Evolutionary conservation across 2,797 vertebrate genomes (phyloP), one percentile per base, ranked within the genome.

Genomic region (Coendou prehensilis): DNA sequence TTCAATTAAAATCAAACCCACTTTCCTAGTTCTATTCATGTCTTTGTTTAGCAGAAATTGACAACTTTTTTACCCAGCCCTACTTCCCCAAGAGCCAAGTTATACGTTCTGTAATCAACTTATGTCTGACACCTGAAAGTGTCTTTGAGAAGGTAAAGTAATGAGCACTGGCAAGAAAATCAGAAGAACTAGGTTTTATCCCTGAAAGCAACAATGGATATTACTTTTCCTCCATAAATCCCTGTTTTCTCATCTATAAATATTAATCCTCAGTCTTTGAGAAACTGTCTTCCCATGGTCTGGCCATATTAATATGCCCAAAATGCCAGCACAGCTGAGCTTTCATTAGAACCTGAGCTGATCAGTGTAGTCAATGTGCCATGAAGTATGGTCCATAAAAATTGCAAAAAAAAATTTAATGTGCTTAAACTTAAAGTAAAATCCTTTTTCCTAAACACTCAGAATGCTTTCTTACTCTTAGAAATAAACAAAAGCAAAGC

Each of bases 271-370:
- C 10, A 22, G 9, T 84, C 41, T 90, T 81, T 67, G 45, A 79
- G n/a, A 85, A 95, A 94, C 50, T 83, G 14, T 61, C 33, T 92
- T 84, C 30, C 56, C 7, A 56, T 87, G n/a, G 30, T 89, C 93
- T 97, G 33, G 9, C 86, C n/a, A 92, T 3, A 67, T 41, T 33
- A 91, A 76, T 33, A 47, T 33, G 83, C 20, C 50, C 13, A 92
- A 96, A 95, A 93, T 63, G 10, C 50, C 30, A 92, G 23, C 9
- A 37, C n/a, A 73, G 30, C 37, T 83, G 26, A 86, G 9, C 45
- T 93, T 89, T 93, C 57, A 75, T 83, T 94, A 94, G 52, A 93
- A 76, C 47, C n/a, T 91, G 26, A 69, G 5, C 2, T 89, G 83
- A 93, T 83, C 23, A 57, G 41, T 57, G 18, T 5, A 85, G 41